Evolutionary conservation across 2,888 invertebrate genomes (phyloP), one percentile per base, ranked within the genome.

Genomic region (Xanthostigma xanthostigma): DNA sequence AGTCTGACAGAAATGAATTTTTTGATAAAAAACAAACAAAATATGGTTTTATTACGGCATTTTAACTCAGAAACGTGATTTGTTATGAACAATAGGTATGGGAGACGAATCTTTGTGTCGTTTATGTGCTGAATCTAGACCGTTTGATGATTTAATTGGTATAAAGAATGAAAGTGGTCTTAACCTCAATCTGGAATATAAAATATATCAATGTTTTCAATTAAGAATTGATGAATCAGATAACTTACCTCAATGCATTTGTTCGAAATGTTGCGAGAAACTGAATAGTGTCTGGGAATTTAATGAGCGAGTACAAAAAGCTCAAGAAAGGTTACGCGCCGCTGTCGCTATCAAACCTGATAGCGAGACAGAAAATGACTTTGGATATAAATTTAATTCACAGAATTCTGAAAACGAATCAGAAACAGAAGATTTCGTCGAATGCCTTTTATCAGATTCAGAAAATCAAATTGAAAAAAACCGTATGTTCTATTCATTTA

Each of bases 281-380:
- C 65, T 66, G 12, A 60, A 64, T 45, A 59, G 58, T 47, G 63
- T 62, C 11, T 68, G 67, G 66, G 57, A 60, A 41, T 67, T 65
- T 54, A 60, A 60, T 49, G 60, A 64, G 50, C 59, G 61, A 50
- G 60, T 68, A n/a, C 64, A 65, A 51, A 63, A 62, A 53, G 64
- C 67, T 1, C 68, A 68, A 54, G 59, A 63, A 49, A 53, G 64
- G 33, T 55, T 60, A 42, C 33, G 50, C 9, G 51, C 57, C 34
- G 40, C 46, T 3, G 11, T 51, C 11, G 27, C 40, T 36, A 46
- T 43, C 6, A 27, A 39, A 27, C 27, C 27, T 6, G 27, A 27
- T n/a, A 40, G 12, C 12, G 46, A 39, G 9, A 40, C 36, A 33
- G 40, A 46, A 46, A 27, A 46, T 40, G 40, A 27, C 27, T 27